Evolutionary conservation across 2,888 invertebrate species (phyloP), one percentile per base, ranked within the genome.

Genomic region (Drosophila mimica): DNA sequence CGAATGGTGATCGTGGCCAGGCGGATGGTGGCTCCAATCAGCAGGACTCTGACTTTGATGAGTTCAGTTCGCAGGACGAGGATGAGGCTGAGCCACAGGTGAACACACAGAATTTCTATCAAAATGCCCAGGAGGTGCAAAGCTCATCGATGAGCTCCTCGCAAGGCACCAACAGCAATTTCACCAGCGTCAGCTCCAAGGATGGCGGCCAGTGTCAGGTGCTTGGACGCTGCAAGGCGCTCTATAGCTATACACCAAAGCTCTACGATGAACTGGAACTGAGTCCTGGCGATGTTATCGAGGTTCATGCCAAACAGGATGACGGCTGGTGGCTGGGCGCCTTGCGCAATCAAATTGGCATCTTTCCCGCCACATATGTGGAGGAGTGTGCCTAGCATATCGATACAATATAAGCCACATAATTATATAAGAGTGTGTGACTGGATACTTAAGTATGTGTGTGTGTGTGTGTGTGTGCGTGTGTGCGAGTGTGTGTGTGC

Each of bases 301-400:
- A 96, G 83, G 96, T 98, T 43, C 97, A 97, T 92, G 96, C 97
- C 88, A 98, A 98, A 91, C 97, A 98, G 92, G 97, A 96, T 38
- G 98, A 98, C 90, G 98, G 98, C 43, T 98, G 98, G 98, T 98
- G 98, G 98, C 95, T 97, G 68, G 98, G 98, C 4, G 97, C 98
- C 88, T 94, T 98, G 67, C 95, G 90, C 59, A 90, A 98, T 51
- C 95, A 95, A 75, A 96, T 97, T 74, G 98, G 98, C 33, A 98
- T 98, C 83, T 98, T 98, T 91, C 98, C 98, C 0, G 98, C 98
- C 0, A 98, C 98, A 0, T 98, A 98, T 91, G 98, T 98, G 11
- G 97, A 98, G 94, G 96, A 97, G 93, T 95, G 97, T 76, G 93
- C 89, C 74, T 93, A 66, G 56, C 34, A 15, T 15, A 60, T 40